A percentile compares a stretch with the other conserved stretches of the same genome.
Evolutionary conservation across 2,113 vertebrate species (phyloP).

Genomic region (Protobothrops flavoviridis): DNA sequence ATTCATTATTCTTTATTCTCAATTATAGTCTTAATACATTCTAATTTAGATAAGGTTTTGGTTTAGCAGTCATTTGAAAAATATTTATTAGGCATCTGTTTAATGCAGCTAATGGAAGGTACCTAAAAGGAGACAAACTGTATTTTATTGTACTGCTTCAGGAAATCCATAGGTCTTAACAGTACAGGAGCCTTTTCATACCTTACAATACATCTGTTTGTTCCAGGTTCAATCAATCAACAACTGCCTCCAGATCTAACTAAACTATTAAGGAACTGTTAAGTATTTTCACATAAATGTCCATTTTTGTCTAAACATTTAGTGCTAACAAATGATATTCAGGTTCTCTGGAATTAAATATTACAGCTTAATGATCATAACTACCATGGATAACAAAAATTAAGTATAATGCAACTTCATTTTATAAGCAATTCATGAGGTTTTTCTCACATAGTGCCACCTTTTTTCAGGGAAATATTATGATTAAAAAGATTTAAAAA

Average conservation of each 20-base stretch:
- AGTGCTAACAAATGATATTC: constrained; percentile 24
- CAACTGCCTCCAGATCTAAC: neutral
- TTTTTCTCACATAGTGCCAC: neutral
- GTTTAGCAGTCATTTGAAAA: neutral
- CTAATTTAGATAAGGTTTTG: neutral
- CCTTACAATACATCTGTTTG: neutral
- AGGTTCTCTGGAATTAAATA: constrained; percentile 57
- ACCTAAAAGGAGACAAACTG: neutral
- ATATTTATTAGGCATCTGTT: neutral
- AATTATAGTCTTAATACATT: neutral
- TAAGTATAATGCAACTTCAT: neutral
- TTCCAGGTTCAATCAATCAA: neutral
- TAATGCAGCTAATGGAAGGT: neutral
- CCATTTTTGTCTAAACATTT: constrained; percentile 14
- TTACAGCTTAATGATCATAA: constrained; percentile 62
- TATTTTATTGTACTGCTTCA: neutral
- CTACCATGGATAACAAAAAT: neutral
- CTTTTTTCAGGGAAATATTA: neutral
- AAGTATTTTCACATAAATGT: constrained; percentile 5
- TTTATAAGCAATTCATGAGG: neutral
- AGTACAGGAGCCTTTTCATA: neutral
- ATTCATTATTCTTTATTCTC: neutral
- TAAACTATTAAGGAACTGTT: neutral
- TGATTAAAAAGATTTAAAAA: neutral
- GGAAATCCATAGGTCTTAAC: neutral